Percentiles rank a stretch among this genome's conserved stretches.
Evolutionary conservation across 1,140 invertebrate genomes (phyloP).

Genomic region (Brachionus koreanus): DNA sequence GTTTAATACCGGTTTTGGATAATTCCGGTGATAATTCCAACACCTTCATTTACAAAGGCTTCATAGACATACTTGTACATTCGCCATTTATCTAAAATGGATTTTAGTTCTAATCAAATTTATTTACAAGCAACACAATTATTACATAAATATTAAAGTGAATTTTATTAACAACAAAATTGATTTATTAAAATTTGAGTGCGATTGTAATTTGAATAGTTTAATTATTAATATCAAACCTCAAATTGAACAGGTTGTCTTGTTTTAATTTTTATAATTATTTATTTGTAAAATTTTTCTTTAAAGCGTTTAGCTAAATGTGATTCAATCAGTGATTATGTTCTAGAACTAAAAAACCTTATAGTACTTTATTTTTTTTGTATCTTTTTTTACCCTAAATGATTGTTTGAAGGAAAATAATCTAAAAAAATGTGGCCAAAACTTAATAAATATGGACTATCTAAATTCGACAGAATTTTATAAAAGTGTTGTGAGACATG

Average conservation of each 20-base stretch:
- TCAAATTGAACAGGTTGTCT: neutral
- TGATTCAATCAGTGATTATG: neutral
- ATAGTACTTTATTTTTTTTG: neutral
- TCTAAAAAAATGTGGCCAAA: neutral
- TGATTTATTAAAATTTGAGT: conserved; percentile 13
- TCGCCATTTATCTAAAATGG: neutral
- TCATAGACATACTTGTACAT: neutral
- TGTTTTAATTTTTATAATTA: neutral
- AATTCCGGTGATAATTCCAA: neutral
- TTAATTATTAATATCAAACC: neutral
- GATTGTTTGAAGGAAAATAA: neutral
- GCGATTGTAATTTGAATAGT: conserved; percentile 8
- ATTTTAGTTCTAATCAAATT: neutral
- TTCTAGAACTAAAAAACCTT: conserved; percentile 21
- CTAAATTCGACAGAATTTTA: conserved; percentile 33
- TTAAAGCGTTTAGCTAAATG: neutral
- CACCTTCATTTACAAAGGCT: neutral
- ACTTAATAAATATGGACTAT: neutral
- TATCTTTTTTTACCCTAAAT: neutral
- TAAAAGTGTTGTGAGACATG: neutral
- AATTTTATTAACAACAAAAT: conserved; percentile 5
- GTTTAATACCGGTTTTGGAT: neutral
- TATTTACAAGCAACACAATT: neutral
- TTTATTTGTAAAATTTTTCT: neutral
- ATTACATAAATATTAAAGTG: neutral